These are phyloP conservation scores for Microctonus aethiopoides DNA, from an alignment of 2,888 invertebrate species.

Conservation along the genomic window DNA sequence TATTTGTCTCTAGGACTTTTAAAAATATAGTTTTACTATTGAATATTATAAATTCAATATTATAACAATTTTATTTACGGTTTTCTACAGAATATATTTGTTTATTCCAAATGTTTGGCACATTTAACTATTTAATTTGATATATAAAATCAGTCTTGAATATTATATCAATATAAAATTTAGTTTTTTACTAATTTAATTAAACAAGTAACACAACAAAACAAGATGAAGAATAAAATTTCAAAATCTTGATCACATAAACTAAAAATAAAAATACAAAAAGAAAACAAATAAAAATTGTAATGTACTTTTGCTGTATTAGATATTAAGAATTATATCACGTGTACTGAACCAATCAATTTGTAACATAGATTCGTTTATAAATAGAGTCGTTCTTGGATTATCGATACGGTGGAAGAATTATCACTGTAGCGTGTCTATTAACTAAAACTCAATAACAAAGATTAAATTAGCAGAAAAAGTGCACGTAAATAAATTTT, in stretches of 20 bases:
- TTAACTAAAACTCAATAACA: not conserved
- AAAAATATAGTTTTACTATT: slow-evolving; percentile 33
- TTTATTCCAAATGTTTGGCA: slow-evolving; percentile 45
- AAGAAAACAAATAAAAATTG: not conserved
- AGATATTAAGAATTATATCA: slow-evolving; percentile 47
- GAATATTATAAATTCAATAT: slow-evolving; percentile 12
- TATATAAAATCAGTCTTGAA: slow-evolving; percentile 13
- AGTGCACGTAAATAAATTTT: not conserved
- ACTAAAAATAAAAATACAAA: not conserved
- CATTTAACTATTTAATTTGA: slow-evolving; percentile 11
- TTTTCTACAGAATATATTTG: slow-evolving; percentile 42
- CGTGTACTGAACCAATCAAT: slow-evolving; percentile 48
- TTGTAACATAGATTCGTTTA: not conserved
- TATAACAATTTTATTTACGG: not conserved
- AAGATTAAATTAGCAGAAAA: not conserved
- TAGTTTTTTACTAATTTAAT: not conserved
- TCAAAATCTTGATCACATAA: not conserved
- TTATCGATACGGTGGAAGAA: no score
- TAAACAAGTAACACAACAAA: no score
- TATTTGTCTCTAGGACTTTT: not conserved
- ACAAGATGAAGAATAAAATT: not conserved
- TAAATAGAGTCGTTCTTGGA: not conserved
- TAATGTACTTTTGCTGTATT: not conserved
- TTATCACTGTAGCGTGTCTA: not conserved
- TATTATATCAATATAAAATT: not conserved